Evolutionary conservation across 2,888 invertebrate species (phyloP), one percentile per base, ranked within the genome.

Genomic region (Drosophila siamana): DNA sequence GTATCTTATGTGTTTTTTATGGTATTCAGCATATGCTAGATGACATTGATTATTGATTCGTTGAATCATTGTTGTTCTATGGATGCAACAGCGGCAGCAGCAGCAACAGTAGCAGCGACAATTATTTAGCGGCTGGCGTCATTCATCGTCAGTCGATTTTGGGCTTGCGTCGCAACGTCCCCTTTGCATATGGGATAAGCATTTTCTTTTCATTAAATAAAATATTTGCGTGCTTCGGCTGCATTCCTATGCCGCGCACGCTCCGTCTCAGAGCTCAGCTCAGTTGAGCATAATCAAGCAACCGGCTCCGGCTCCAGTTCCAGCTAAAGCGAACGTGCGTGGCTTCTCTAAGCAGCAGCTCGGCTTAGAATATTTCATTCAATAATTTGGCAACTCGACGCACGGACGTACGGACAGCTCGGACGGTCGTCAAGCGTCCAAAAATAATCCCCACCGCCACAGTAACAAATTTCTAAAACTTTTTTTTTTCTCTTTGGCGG

Each of bases 151-250:
- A 62, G 67, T 61, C 50, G n/a, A 16, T 83, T 59, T 80, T 78
- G 66, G 77, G 51, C 63, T 60, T 63, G 71, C 51, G 44, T 40
- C 64, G 57, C 44, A 36, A 26, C 54, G 62, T 57, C 69, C 44
- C 43, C 47, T 66, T 74, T 68, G 63, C 74, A 59, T 74, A 74
- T 63, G 64, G 75, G 52, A 82, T 82, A 65, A 68, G 77, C 71
- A 61, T 86, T 83, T 88, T 86, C 88, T 88, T 83, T 83, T 86
- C 78, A 88, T 83, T 88, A 80, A 70, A 78, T 74, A 88, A 86
- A 83, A 80, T 69, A 67, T 68, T 77, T 71, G 86, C 88, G 86
- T 83, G 77, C 84, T 68, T 60, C 5, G 30, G 22, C 50, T 61
- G 64, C 68, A 87, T 87, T 83, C 61, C 57, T 54, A 83, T 83